Evolutionary conservation across 1,140 invertebrate species (phyloP).

Genomic region (Cydia pomonella): DNA sequence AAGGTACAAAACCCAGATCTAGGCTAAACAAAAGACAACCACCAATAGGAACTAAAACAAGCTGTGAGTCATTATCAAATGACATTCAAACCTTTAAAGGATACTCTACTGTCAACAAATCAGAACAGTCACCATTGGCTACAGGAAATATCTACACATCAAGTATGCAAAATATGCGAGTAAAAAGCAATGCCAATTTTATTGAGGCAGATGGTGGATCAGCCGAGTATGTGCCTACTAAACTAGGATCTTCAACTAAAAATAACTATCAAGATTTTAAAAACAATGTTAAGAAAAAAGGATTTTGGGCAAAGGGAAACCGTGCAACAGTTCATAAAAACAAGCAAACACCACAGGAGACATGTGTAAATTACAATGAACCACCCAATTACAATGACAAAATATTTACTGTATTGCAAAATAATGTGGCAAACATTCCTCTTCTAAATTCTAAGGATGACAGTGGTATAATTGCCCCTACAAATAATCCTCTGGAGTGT

Average conservation of each 20-base stretch:
- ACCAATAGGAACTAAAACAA: constrained; percentile 41
- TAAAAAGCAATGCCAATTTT: constrained; percentile 47
- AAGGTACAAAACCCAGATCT: constrained; percentile 55
- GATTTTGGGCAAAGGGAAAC: constrained; percentile 75
- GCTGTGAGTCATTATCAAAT: constrained; percentile 42
- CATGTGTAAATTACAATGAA: background rate
- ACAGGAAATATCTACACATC: constrained; percentile 71
- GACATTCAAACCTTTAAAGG: constrained; percentile 52
- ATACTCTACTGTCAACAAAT: constrained; percentile 61
- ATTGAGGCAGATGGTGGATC: constrained; percentile 64
- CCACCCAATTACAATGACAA: background rate
- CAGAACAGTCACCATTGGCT: constrained; percentile 62
- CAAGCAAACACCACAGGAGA: constrained; percentile 32
- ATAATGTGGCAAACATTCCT: background rate
- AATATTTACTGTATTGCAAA: constrained; percentile 11
- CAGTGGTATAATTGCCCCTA: background rate
- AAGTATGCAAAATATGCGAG: constrained; percentile 65
- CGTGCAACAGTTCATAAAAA: constrained; percentile 46
- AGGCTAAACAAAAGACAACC: constrained; percentile 49
- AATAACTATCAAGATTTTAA: constrained; percentile 78
- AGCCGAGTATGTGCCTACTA: constrained; percentile 77
- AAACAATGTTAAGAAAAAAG: constrained; percentile 72
- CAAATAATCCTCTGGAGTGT: constrained; percentile 39
- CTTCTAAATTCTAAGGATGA: constrained; percentile 15
- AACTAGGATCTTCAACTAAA: constrained; percentile 67